phyloP scores from a whole-genome alignment of 2,797 vertebrate genomes.

The Pangasius mekongensis region DNA sequence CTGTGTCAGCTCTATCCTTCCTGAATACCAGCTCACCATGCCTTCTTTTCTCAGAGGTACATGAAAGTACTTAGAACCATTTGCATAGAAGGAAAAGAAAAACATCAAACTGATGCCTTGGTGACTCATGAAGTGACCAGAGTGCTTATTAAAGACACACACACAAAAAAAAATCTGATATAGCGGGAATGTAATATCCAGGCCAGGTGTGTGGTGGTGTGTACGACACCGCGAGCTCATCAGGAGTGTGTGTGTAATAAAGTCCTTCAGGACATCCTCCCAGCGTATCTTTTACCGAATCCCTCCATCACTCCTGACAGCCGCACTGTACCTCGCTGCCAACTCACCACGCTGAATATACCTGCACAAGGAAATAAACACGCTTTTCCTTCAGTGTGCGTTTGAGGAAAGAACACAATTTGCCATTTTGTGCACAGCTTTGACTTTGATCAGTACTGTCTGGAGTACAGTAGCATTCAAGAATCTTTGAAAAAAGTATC shows the following conservation, averaged over 20 bases:
- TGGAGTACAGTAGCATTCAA: background rate
- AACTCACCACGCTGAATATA: constrained; percentile 6
- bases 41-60: background rate
- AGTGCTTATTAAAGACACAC: constrained; percentile 24
- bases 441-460: background rate
- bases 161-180: background rate
- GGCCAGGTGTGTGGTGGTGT: constrained; percentile 14
- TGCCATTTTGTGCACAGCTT: background rate
- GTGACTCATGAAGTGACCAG: background rate
- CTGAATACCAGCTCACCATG: background rate
- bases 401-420: background rate
- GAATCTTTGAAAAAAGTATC: background rate
- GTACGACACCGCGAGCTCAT: background rate
- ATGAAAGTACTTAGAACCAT: background rate
- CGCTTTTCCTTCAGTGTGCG: background rate
- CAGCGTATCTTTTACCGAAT: constrained; percentile 5
- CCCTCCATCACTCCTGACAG: constrained; percentile 42
- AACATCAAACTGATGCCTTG: background rate
- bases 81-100: constrained; percentile 4
- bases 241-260: background rate
- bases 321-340: constrained; percentile 26
- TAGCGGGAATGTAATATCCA: constrained; percentile 2
- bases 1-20: constrained; percentile 27
- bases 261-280: constrained; percentile 21
- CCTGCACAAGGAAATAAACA: background rate